Evolutionary conservation across 2,797 vertebrate species (phyloP).

Genomic region (Acanthopagrus latus): DNA sequence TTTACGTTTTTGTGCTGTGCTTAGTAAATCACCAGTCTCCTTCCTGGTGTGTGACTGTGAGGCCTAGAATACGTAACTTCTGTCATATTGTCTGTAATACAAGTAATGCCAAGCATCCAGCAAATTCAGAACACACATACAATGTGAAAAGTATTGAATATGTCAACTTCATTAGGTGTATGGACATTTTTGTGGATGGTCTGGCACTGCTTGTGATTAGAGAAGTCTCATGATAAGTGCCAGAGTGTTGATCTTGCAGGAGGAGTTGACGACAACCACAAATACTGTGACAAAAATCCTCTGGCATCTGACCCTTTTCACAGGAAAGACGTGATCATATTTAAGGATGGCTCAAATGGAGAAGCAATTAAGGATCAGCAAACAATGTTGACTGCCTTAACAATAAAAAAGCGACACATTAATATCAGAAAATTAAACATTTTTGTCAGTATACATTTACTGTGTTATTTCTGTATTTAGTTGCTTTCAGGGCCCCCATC

Average conservation of each 20-base stretch:
- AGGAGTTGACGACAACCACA: neutral
- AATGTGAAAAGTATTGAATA: too few species aligned
- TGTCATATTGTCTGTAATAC: neutral
- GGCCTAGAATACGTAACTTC: neutral
- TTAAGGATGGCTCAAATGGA: neutral
- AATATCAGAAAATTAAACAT: neutral
- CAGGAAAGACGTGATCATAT: neutral
- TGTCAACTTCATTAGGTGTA: neutral
- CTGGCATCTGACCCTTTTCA: neutral
- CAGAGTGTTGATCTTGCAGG: neutral
- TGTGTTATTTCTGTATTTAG: neutral
- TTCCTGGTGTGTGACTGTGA: neutral
- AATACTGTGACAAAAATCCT: neutral
- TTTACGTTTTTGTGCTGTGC: slow-evolving; percentile 4
- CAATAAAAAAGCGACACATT: too few species aligned
- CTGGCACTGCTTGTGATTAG: neutral
- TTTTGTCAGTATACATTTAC: neutral
- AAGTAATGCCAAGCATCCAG: neutral
- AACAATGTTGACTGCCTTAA: too few species aligned
- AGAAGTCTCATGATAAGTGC: neutral
- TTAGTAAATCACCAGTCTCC: slow-evolving; percentile 3
- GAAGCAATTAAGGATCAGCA: too few species aligned
- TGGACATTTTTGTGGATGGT: neutral
- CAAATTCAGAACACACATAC: neutral
- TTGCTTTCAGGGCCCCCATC: neutral